phyloP scores from a whole-genome alignment of 64 coral and sea anemone genomes.

The Acropora yongei region DNA sequence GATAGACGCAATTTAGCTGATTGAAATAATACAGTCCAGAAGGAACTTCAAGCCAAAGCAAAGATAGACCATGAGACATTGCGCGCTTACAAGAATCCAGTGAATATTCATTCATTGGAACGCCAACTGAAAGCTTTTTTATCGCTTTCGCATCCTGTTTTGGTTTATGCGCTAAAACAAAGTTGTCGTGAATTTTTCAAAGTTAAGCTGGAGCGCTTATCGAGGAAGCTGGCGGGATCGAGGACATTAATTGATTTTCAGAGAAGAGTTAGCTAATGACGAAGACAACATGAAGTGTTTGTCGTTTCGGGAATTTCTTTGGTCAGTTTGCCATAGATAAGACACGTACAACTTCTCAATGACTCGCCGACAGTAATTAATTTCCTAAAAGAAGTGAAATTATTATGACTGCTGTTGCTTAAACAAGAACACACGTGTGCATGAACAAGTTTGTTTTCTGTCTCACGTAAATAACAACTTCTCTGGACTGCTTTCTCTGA shows the following conservation, averaged over 20 bases:
- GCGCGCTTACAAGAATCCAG: too few species aligned
- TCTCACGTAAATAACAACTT: not conserved
- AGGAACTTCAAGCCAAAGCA: too few species aligned
- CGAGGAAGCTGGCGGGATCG: not conserved
- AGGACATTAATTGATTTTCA: conserved; percentile 49
- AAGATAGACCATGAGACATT: too few species aligned
- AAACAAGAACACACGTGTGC: not conserved
- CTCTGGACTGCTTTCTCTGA: not conserved
- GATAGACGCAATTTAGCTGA: too few species aligned
- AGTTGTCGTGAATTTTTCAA: not conserved
- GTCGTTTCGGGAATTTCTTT: not conserved
- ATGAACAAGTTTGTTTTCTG: not conserved
- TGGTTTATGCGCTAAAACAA: not conserved
- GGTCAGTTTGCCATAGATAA: conserved; percentile 21
- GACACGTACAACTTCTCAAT: not conserved
- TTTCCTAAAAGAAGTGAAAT: conserved; percentile 10
- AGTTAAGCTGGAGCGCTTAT: not conserved
- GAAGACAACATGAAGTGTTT: not conserved
- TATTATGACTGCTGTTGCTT: conserved; percentile 7
- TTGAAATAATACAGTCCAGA: too few species aligned
- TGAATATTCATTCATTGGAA: too few species aligned
- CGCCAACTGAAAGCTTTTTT: not conserved
- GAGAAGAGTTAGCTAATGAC: conserved; percentile 25
- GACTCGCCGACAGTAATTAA: conserved; percentile 48
- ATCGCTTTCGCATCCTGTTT: not conserved